These are phyloP conservation scores for Nemopilema nomurai DNA, from an alignment of 30 jellyfish, hydroid and myxozoan species.

Conservation along the genomic window DNA sequence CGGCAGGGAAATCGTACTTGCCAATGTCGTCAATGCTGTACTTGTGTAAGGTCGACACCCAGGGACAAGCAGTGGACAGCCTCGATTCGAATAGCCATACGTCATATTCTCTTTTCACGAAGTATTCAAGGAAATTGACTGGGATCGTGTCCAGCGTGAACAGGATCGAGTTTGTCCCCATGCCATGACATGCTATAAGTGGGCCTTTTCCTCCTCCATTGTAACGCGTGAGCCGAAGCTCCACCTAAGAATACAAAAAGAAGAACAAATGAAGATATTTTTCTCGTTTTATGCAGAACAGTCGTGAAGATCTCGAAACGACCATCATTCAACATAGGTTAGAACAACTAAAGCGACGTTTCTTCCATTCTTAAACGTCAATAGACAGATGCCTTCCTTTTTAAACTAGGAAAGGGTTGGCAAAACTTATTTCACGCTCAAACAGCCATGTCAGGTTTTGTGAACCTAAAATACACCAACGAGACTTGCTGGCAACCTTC, in stretches of 20 bases:
- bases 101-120: constrained; percentile 50
- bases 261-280: too few relatives aligned
- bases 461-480: too few relatives aligned
- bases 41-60: constrained; percentile 56
- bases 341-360: too few relatives aligned
- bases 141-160: constrained; percentile 70
- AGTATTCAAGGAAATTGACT: constrained; percentile 61
- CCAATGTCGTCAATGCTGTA: constrained; percentile 56
- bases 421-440: too few relatives aligned
- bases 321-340: too few relatives aligned
- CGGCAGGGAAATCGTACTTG: constrained; percentile 58
- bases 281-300: too few relatives aligned
- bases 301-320: too few relatives aligned
- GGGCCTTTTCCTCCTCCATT: constrained; percentile 87
- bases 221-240: constrained; percentile 69
- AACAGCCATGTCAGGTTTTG: too few relatives aligned
- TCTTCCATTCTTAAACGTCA: too few relatives aligned
- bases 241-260: constrained; percentile 59
- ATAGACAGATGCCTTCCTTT: too few relatives aligned
- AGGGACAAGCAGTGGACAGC: constrained; percentile 70
- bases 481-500: too few relatives aligned
- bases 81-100: constrained; percentile 75
- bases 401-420: too few relatives aligned
- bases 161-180: constrained; percentile 56
- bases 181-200: constrained; percentile 51